Percentiles rank a stretch among this genome's conserved stretches.
These are phyloP conservation scores for Drosophila setifemur DNA, from an alignment of 1,140 invertebrate genomes.

Conservation along the genomic window DNA sequence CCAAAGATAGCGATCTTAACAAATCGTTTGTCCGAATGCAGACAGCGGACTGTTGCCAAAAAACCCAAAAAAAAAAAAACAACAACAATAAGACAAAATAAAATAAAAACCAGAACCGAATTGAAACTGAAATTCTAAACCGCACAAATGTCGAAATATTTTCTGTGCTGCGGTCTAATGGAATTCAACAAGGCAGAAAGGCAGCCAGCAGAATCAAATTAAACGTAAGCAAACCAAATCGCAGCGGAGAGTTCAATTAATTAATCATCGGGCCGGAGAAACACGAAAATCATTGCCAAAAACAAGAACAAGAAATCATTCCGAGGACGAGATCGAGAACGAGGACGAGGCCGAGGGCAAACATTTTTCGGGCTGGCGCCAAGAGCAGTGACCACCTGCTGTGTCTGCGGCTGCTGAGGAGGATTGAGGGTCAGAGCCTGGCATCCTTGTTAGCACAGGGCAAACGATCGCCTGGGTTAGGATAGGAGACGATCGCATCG, in stretches of 20 bases:
- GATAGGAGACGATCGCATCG: not conserved
- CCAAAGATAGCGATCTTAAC: constrained; percentile 78
- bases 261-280: constrained; percentile 60
- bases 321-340: not conserved
- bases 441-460: constrained; percentile 76
- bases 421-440: constrained; percentile 7
- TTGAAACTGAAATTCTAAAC: constrained; percentile 79
- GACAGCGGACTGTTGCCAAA: constrained; percentile 26
- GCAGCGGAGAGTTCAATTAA: constrained; percentile 68
- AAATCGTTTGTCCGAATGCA: constrained; percentile 74
- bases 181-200: constrained; percentile 64
- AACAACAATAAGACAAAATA: constrained; percentile 5
- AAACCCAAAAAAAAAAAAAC: not conserved
- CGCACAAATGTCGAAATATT: constrained; percentile 77
- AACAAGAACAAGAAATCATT: constrained; percentile 19
- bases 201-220: constrained; percentile 60
- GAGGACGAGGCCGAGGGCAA: constrained; percentile 13
- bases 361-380: constrained; percentile 66
- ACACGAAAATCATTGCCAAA: constrained; percentile 73
- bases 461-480: constrained; percentile 2
- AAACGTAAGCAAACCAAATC: constrained; percentile 68
- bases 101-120: constrained; percentile 25
- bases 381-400: constrained; percentile 75
- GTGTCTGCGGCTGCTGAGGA: constrained; percentile 46
- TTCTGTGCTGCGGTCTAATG: constrained; percentile 58